Base-by-base conservation (phyloP, 2,888 invertebrate species). In the Synergus japonicus region DNA sequence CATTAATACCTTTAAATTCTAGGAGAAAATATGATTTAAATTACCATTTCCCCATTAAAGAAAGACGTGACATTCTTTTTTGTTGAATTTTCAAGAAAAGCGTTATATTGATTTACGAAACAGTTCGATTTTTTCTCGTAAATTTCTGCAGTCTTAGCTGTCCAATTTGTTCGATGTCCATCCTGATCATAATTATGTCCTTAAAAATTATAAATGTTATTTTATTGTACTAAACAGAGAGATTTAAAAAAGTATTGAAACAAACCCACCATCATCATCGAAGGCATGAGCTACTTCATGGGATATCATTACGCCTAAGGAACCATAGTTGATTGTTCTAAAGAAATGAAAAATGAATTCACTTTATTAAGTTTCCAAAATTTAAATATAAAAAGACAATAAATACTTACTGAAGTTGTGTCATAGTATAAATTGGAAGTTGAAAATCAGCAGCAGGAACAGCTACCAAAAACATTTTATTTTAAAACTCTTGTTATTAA, bases 81-180 rank as follows among this genome's bases (percentile, higher is more conserved):
- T 29, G 69, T 22, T 69, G 43, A 29, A 8, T 73, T 15, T 49
- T 37, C n/a, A 8, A 41, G 15, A 54, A 37, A 73, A 12, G n/a
- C 15, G 4, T 73, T 49, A 37, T 15, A 73, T 49, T 73, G 73
- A 8, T 73, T 29, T 7, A 73, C n/a, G n/a, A 73, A 73, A 73
- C 73, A 73, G 10, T 54, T 73, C 4, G 44, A 12, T 49, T 46
- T 69, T 29, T 69, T 46, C 13, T 69, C 22, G 12, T 46, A 69
- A 10, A 8, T 41, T 15, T 5, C 5, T n/a, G 7, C 41, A 7
- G 10, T 18, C 5, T 69, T 15, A n/a, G 12, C 13, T 12, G 46
- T 37, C 29, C 41, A 69, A 10, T 5, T 15, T 8, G 13, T 69
- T 43, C 1, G 8, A 13, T 5, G 15, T 29, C 4, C 22, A 22